Evolutionary conservation across 2,113 vertebrate species (phyloP), one percentile per base, ranked within the genome.

Genomic region (Rhabdomys dilectus): DNA sequence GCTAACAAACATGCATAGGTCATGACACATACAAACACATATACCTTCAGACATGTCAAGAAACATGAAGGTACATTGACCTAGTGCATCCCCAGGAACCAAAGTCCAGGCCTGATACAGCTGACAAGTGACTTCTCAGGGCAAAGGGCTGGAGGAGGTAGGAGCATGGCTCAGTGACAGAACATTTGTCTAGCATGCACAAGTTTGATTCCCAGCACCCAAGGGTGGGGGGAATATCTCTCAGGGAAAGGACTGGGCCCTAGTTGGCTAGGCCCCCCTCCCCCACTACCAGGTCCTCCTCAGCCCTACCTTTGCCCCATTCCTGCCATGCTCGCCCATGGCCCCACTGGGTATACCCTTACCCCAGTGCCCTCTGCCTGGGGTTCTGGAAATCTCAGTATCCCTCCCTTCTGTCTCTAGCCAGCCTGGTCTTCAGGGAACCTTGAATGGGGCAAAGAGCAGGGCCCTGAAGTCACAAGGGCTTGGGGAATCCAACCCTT

Each of bases 321-420:
- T 96, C 78, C 64, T 70, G 48, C 81, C n/a, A n/a, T n/a, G 60
- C 70, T 89, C 10, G 12, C 85, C n/a, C 45, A 36, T 5, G 29
- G 93, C 77, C 72, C 81, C n/a, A 13, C 15, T 42, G 53, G 24
- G 26, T 64, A 60, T 92, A 51, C 84, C 85, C 39, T 87, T 96
- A 72, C 73, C 93, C 97, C 89, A 97, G 76, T 98, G 72, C 93
- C 94, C 93, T 97, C 85, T 96, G 96, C 60, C 80, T 93, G 82
- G 89, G 39, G 90, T 95, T 96, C 93, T 66, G 53, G 89, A 85
- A 85, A 68, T 64, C 42, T 88, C 89, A 51, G 36, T 7, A 64
- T 66, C 73, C 84, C 53, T 75, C 80, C 64, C 70, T 94, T 72
- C 58, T 70, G 36, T 34, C 42, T 87, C 60, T 8, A 66, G n/a